Conservation (phyloP, 2,113 vertebrate species). For the Ictalurus punctatus region DNA sequence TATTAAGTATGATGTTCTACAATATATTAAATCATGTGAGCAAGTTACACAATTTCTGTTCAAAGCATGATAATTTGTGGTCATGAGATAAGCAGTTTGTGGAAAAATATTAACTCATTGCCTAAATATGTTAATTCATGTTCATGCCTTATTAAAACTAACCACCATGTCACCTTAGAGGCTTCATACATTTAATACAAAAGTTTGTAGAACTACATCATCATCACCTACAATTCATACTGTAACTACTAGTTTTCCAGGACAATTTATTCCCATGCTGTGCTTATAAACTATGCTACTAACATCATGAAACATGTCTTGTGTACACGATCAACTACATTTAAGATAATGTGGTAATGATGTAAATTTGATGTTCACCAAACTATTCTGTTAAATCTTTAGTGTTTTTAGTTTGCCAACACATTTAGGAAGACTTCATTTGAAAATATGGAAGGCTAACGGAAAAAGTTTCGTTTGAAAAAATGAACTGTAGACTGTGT, state of each 20-base stretch:
- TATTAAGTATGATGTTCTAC: too few relatives aligned
- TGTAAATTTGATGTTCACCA: not conserved
- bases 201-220: not conserved
- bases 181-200: not conserved
- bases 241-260: not conserved
- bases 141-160: not conserved
- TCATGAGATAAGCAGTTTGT: not conserved
- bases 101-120: not conserved
- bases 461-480: conserved; percentile 10
- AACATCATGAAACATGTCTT: not conserved
- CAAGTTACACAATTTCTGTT: not conserved
- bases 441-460: not conserved
- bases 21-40: not conserved
- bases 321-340: not conserved
- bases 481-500: not conserved
- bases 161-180: too few relatives aligned
- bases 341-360: not conserved
- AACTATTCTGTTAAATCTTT: not conserved
- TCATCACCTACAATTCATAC: not conserved
- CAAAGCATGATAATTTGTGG: not conserved
- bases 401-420: not conserved
- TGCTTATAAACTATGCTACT: not conserved
- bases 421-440: not conserved
- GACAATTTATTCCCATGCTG: not conserved
- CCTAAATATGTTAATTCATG: not conserved